Base-by-base conservation (phyloP, 1,140 invertebrate species). In the Cotesia vestalis region DNA sequence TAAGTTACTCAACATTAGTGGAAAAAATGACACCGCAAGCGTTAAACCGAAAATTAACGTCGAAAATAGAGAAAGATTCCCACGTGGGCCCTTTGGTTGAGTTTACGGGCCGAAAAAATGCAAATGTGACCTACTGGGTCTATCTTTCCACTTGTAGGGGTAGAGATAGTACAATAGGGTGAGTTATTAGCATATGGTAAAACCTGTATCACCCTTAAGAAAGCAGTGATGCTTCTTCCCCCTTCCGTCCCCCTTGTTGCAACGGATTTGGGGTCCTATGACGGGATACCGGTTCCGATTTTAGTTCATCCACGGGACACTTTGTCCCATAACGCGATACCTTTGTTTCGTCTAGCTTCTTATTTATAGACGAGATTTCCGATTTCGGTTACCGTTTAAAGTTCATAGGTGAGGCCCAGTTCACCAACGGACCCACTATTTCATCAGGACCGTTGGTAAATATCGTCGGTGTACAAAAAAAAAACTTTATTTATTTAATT, bases 251-350 rank as follows among this genome's bases (percentile, higher is more conserved):
- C 27, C 27, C 27, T 27, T 3, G 1, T 27, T 67, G 67, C 82
- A 86, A 86, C 85, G 84, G 84, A 6, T 46, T 46, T 46, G 40
- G 40, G 57, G 57, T 86, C 85, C 85, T 86, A 80, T 76, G 63
- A 71, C 75, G 71, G 80, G 84, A 87, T 87, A 87, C 85, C 85
- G 85, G 85, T 87, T 86, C 76, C 61, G 3, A 14, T 52, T 61
- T 69, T 74, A 78, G 80, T 75, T 76, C 81, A 78, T 69, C 61
- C 75, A 74, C 80, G 85, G 83, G 85, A 87, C 85, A 72, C 69
- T 84, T 82, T 75, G 80, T 78, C 81, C 84, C 74, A 67, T 34
- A n/a, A 53, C 40, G 40, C 40, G 57, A 59, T 20, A 9, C 17
- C 2, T 55, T 14, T 63, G 12, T 40, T 17, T 34, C 12, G 12